These are phyloP conservation scores for Tinamus guttatus DNA, from an alignment of 2,113 vertebrate genomes.

Conservation along the genomic window DNA sequence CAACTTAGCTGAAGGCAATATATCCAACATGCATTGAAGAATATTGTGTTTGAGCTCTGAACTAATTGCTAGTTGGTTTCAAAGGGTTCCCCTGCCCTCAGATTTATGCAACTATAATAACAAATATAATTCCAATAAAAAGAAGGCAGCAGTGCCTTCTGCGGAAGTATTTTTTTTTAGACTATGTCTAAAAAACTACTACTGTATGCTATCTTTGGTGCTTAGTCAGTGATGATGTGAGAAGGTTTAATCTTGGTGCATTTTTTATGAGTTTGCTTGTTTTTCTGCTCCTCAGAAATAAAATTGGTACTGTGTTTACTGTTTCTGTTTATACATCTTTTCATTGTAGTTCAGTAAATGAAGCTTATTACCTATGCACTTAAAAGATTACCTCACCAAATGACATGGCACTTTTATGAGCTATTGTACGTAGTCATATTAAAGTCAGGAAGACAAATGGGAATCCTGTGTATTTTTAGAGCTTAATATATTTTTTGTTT, in stretches of 20 bases:
- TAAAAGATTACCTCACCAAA: not conserved
- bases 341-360: not conserved
- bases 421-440: not conserved
- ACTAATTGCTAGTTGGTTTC: not conserved
- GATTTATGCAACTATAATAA: rapidly evolving
- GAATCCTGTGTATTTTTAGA: not conserved
- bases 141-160: not conserved
- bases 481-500: not conserved
- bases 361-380: not conserved
- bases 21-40: not conserved
- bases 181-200: not conserved
- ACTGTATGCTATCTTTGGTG: not conserved
- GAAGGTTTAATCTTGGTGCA: not conserved
- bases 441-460: not conserved
- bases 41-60: not conserved
- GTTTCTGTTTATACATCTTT: not conserved
- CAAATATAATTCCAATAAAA: not conserved
- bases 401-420: not conserved
- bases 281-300: not conserved
- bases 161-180: not conserved
- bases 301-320: not conserved
- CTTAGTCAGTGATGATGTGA: not conserved
- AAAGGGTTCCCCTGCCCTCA: not conserved
- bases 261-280: not conserved
- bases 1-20: not conserved